These are phyloP conservation scores for Thripadectes ignobilis DNA, from an alignment of 2,797 vertebrate genomes.

Conservation along the genomic window DNA sequence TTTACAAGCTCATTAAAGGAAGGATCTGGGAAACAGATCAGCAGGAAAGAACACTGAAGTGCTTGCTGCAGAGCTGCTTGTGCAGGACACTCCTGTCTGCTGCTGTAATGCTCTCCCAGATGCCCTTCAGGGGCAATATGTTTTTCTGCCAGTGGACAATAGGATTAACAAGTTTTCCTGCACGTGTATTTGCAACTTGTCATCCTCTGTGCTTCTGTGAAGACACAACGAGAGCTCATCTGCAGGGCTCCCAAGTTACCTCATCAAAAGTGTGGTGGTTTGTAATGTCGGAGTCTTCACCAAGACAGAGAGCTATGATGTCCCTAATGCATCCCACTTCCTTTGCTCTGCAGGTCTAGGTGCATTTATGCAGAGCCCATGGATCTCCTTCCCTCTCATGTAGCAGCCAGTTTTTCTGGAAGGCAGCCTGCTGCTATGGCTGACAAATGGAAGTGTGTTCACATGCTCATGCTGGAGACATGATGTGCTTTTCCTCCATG, in stretches of 20 bases:
- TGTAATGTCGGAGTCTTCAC: not conserved
- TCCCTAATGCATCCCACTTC: not conserved
- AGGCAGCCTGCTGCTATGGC: not conserved
- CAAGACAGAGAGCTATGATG: not conserved
- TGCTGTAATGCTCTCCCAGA: not conserved
- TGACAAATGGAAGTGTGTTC: not conserved
- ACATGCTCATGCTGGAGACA: not conserved
- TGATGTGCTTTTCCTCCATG: not conserved
- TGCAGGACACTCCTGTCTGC: not conserved
- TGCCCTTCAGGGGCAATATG: not conserved
- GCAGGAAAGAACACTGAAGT: not conserved
- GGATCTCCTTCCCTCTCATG: not conserved
- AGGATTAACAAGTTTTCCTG: not conserved
- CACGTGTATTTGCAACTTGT: not conserved
- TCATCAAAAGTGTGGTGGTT: not conserved
- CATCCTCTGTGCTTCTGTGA: not conserved
- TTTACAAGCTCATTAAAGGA: not conserved
- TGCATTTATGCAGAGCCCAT: not conserved
- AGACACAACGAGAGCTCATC: not conserved
- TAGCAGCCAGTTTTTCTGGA: not conserved
- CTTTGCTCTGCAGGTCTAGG: not conserved
- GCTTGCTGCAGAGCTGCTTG: not conserved
- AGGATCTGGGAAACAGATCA: not conserved
- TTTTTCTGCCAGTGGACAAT: fast-evolving
- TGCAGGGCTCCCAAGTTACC: not conserved